Evolutionary conservation across 2,888 invertebrate genomes (phyloP), one percentile per base, ranked within the genome.

Genomic region (Proisotoma minuta): DNA sequence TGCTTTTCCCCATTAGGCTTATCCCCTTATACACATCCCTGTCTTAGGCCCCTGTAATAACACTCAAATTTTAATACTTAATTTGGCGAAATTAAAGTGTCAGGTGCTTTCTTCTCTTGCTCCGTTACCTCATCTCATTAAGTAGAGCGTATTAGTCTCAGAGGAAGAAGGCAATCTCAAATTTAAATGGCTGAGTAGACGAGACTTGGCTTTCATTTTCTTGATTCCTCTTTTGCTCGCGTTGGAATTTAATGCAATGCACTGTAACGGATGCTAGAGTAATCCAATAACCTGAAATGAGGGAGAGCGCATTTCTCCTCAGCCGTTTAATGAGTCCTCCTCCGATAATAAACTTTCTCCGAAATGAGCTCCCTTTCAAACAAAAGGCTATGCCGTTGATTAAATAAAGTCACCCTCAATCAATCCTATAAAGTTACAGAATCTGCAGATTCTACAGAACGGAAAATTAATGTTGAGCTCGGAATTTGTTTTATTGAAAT

Each of bases 21-120:
- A 23, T 8, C 34, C 8, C 5, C 5, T 22, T 49, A 47, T 47
- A 18, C 47, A 4, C 34, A 10, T 15, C 34, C 15, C 34, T 34
- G 34, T 34, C 15, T 34, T 34, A 10, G 34, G 34, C 34, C 20
- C 20, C 18, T 39, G 51, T 51, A 49, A 57, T 50, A 56, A 57
- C 61, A 57, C 50, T 62, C 58, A 57, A 57, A 57, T 62, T 62
- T 62, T 62, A 62, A 62, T 62, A 57, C 62, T 57, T 57, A 57
- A 62, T 62, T 62, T 62, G 62, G 57, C 51, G 62, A 62, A 62
- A 62, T 62, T 62, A 62, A 62, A 62, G 62, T 62, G 62, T 57
- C 49, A 57, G 49, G 56, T 56, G 56, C 43, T 34, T 24, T 49
- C 49, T 22, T 15, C 24, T 24, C 24, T 22, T 54, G 54, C 54